Conservation (phyloP, 2,888 invertebrate genomes). For the Lingula anatina region DNA sequence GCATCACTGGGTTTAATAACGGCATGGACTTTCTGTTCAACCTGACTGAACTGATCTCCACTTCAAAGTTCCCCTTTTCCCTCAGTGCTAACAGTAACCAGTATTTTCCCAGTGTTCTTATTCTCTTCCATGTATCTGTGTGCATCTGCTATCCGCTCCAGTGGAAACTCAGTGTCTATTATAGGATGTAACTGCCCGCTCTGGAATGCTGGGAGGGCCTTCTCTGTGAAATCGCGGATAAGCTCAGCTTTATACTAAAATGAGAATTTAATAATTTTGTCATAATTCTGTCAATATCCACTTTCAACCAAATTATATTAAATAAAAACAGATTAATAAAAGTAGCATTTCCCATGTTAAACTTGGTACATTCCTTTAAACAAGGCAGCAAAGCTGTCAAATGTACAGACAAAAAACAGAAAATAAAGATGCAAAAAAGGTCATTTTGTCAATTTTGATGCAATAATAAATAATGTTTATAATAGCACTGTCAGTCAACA, state of each 20-base stretch:
- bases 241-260: slow-evolving; percentile 46
- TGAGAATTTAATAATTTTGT: not conserved
- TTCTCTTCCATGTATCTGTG: slow-evolving; percentile 46
- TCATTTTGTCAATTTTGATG: no score
- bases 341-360: no score
- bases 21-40: not conserved
- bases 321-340: no score
- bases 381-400: no score
- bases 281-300: not conserved
- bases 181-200: slow-evolving; percentile 34
- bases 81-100: slow-evolving; percentile 28
- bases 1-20: not conserved
- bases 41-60: not conserved
- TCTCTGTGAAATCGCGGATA: slow-evolving; percentile 28
- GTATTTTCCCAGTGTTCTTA: slow-evolving; percentile 46
- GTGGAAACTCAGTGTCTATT: slow-evolving; percentile 32
- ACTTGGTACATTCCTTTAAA: no score
- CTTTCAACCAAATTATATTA: not conserved
- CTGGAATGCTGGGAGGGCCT: slow-evolving; percentile 30
- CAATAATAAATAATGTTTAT: no score
- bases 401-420: no score
- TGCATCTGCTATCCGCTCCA: slow-evolving; percentile 37
- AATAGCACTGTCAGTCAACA: no score
- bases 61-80: slow-evolving; percentile 16
- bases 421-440: no score